Base-by-base conservation (phyloP, 2,888 invertebrate genomes). In the Ormyrus labotus region DNA sequence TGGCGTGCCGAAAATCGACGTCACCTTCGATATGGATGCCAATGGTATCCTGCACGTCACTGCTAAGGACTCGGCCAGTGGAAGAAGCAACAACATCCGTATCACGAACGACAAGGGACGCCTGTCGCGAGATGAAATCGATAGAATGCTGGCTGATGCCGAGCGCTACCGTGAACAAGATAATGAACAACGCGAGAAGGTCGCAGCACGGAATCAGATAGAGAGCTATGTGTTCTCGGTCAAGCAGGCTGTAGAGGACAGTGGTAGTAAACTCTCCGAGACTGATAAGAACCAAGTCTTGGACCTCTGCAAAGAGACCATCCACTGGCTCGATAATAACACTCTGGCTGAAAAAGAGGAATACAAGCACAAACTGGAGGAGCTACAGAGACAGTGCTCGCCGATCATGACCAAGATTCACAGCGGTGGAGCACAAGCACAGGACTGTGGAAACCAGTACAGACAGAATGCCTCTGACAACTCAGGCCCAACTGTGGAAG, bases 81-180 rank as follows among this genome's bases (percentile, higher is more conserved):
- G 96, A 0, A 95, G 95, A 83, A 93, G 93, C 81, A 95, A 94
- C 89, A 94, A 95, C 88, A 96, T 96, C 82, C 95, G 95, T 64
- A 96, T 96, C 83, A 95, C 95, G 88, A 96, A 96, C 91, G 96
- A 96, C 91, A 95, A 94, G 87, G 96, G 96, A 0, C 93, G 96
- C 7, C 91, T 96, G 68, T 95, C 95, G 19, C 95, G 96, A 88
- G 94, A 94, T 7, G 96, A 96, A 83, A 92, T 96, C 84, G 96
- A 96, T 83, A 92, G 94, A 80, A 96, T 96, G 96, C 91, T 96
- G 55, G 91, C 92, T 2, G 96, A 96, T 82, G 96, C 96, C 0
- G 96, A 96, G 87, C 92, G 91, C 70, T 96, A 95, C 90, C 93
- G 93, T 58, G 95, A 94, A 58, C 95, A 95, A 86, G 96, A 96